phyloP scores from a whole-genome alignment of 2,113 vertebrate genomes.

The Catharus bicknelli region DNA sequence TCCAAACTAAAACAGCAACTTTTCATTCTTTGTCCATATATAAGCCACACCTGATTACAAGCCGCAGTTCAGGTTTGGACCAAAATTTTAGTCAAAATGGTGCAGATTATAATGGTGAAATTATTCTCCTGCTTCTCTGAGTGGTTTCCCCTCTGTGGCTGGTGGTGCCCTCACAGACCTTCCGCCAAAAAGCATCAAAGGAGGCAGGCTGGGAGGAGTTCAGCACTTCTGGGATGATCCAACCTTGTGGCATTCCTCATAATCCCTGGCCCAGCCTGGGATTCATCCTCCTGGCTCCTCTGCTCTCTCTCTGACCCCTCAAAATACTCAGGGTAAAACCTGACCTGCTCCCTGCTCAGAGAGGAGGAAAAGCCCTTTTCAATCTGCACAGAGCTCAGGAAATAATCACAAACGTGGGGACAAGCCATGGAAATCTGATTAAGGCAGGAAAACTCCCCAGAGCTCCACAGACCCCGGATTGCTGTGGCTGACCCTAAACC shows the following conservation, averaged over 20 bases:
- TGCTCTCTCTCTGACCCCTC: background rate
- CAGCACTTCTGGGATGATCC: background rate
- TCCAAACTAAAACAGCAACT: too few species aligned
- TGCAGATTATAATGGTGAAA: too few species aligned
- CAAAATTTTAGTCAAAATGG: too few species aligned
- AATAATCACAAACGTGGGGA: background rate
- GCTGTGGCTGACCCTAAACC: background rate
- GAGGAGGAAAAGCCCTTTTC: background rate
- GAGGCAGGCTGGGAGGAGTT: background rate
- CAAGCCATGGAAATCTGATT: background rate
- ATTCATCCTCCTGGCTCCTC: background rate
- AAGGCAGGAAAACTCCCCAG: background rate
- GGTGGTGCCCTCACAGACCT: background rate
- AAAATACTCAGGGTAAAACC: background rate
- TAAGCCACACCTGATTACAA: too few species aligned
- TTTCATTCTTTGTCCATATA: too few species aligned
- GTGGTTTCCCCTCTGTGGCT: background rate
- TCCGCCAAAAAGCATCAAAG: background rate
- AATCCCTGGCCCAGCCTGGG: background rate
- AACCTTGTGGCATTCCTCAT: rapidly evolving
- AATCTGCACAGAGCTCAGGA: background rate
- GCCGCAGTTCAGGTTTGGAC: too few species aligned
- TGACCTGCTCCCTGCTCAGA: too few species aligned
- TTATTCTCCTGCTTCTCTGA: background rate
- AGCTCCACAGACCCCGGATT: rapidly evolving